Conservation (phyloP, 1,140 invertebrate species). For the Andricus grossulariae region DNA sequence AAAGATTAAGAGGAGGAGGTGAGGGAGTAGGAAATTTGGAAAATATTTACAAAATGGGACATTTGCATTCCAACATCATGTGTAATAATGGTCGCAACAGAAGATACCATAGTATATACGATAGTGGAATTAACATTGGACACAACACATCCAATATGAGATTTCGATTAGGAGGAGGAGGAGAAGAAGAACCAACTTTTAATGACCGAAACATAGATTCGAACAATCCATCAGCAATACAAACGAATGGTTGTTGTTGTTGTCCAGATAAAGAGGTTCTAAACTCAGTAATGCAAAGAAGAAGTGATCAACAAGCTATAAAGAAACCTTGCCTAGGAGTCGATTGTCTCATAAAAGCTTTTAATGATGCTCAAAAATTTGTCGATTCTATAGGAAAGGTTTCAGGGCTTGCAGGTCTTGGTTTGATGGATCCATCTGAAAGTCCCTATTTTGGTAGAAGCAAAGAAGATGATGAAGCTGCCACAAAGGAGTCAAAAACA, state of each 20-base stretch:
- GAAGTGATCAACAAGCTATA: constrained; percentile 35
- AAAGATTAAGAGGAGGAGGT: not conserved
- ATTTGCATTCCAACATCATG: constrained; percentile 16
- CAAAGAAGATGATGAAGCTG: not conserved
- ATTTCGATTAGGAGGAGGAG: not conserved
- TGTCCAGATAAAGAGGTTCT: constrained; percentile 44
- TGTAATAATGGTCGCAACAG: too few relatives aligned
- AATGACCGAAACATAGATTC: not conserved
- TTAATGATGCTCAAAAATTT: constrained; percentile 65
- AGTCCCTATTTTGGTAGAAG: constrained; percentile 61
- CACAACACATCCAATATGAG: not conserved
- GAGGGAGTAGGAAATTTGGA: not conserved
- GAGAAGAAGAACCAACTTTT: not conserved
- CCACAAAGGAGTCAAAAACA: constrained; percentile 1
- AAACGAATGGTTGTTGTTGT: constrained; percentile 25
- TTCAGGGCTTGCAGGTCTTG: constrained; percentile 61
- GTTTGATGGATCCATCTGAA: constrained; percentile 62
- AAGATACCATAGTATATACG: too few relatives aligned
- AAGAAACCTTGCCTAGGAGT: constrained; percentile 55
- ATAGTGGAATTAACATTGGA: too few relatives aligned
- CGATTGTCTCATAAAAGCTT: constrained; percentile 60
- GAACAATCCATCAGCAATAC: not conserved
- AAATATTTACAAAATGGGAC: constrained; percentile 33
- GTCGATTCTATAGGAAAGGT: constrained; percentile 64
- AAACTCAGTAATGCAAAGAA: constrained; percentile 37